Evolutionary conservation across 1,140 invertebrate species (phyloP).

Genomic region (Uloborus diversus): DNA sequence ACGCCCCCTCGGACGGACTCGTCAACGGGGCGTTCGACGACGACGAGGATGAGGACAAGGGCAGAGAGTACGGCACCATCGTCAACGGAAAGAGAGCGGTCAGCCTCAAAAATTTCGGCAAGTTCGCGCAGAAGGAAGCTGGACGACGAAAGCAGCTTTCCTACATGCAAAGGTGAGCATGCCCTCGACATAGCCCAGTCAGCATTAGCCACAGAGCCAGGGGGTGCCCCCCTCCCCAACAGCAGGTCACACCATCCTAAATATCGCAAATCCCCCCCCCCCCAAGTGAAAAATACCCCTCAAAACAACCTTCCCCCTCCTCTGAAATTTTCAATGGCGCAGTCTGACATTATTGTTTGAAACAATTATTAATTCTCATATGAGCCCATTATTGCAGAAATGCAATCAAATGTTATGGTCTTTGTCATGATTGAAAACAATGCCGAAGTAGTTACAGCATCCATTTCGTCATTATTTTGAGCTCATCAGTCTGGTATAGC

Average conservation of each 20-base stretch:
- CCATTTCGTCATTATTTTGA: too few species aligned
- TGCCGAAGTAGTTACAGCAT: not conserved
- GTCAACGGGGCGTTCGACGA: conserved; percentile 42
- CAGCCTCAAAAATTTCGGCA: conserved; percentile 58
- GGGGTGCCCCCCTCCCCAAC: not conserved
- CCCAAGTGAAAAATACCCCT: not conserved
- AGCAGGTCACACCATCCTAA: not conserved
- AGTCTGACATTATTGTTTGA: too few species aligned
- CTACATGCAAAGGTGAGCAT: conserved; percentile 35
- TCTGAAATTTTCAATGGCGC: not conserved
- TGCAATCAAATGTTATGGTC: not conserved
- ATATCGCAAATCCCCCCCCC: not conserved
- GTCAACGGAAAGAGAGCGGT: conserved; percentile 59
- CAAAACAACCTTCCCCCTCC: not conserved
- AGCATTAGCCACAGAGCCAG: not conserved
- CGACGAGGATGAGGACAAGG: conserved; percentile 17
- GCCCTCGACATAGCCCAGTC: not conserved
- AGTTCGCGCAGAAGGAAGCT: conserved; percentile 62
- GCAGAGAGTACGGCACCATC: conserved; percentile 43
- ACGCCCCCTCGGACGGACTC: conserved; percentile 5
- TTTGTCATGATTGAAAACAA: not conserved
- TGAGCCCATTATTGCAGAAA: not conserved
- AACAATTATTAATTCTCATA: not conserved
- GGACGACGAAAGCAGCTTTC: conserved; percentile 30
- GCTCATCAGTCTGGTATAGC: too few species aligned